These are phyloP conservation scores for Calameuta filiformis DNA, from an alignment of 2,888 invertebrate genomes.

Conservation along the genomic window DNA sequence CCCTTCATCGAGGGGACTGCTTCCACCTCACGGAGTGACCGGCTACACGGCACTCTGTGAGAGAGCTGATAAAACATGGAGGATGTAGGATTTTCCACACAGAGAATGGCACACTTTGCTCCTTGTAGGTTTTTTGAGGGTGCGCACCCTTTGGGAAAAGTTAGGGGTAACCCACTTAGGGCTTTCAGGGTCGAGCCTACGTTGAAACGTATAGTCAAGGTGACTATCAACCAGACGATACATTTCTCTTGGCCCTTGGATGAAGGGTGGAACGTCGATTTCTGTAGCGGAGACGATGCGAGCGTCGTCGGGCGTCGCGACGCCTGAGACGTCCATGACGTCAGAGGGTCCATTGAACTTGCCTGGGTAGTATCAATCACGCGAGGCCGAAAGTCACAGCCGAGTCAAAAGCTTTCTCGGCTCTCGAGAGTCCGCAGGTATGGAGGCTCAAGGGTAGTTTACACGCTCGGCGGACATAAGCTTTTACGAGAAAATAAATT, in stretches of 20 bases:
- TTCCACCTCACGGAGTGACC: neutral
- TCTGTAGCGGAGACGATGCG: neutral
- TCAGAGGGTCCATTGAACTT: slow-evolving; percentile 21
- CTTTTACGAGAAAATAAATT: slow-evolving; percentile 22
- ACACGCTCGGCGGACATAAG: slow-evolving; percentile 19
- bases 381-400: slow-evolving; percentile 14
- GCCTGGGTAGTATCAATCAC: slow-evolving; percentile 20
- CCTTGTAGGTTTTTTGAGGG: neutral
- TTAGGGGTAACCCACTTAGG: slow-evolving; percentile 23
- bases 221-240: neutral
- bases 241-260: neutral
- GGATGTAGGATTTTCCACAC: neutral
- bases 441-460: slow-evolving; percentile 14
- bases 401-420: slow-evolving; percentile 22
- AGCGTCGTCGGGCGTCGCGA: neutral
- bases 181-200: slow-evolving; percentile 14
- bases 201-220: neutral
- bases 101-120: neutral
- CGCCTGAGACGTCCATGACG: neutral
- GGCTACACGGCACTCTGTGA: neutral
- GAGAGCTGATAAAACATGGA: neutral
- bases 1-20: neutral
- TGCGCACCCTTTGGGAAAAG: neutral
- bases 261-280: neutral
- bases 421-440: slow-evolving; percentile 7